Evolutionary conservation across 2,113 vertebrate genomes (phyloP).

Genomic region (Callocephalon fimbriatum): DNA sequence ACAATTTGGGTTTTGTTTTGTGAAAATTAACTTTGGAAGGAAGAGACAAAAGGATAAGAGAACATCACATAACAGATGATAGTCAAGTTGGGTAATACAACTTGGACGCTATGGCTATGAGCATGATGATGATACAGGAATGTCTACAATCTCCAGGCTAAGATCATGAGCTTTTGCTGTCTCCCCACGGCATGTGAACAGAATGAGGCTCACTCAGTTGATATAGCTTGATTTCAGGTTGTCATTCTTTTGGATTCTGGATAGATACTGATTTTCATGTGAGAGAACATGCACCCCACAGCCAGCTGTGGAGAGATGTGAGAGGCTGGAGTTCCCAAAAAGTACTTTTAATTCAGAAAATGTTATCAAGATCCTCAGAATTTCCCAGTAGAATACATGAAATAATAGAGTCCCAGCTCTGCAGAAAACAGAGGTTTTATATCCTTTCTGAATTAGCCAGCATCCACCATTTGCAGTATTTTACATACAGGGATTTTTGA

Average conservation of each 20-base stretch:
- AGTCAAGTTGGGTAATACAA: neutral
- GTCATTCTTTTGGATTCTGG: neutral
- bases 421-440: neutral
- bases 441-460: neutral
- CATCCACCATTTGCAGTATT: neutral
- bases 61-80: neutral
- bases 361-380: neutral
- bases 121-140: neutral
- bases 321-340: neutral
- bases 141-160: neutral
- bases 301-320: neutral
- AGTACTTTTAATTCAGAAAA: neutral
- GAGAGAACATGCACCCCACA: neutral
- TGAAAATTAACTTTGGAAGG: neutral
- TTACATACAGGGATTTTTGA: neutral
- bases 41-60: neutral
- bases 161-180: neutral
- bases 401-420: neutral
- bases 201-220: neutral
- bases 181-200: neutral
- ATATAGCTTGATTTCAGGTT: neutral
- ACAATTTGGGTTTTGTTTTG: neutral
- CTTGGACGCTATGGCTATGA: neutral
- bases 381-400: neutral
- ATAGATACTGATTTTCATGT: neutral